Percentiles rank a stretch among this genome's conserved stretches.
Conservation (phyloP, 2,888 invertebrate species). For the Lithophane socia region DNA sequence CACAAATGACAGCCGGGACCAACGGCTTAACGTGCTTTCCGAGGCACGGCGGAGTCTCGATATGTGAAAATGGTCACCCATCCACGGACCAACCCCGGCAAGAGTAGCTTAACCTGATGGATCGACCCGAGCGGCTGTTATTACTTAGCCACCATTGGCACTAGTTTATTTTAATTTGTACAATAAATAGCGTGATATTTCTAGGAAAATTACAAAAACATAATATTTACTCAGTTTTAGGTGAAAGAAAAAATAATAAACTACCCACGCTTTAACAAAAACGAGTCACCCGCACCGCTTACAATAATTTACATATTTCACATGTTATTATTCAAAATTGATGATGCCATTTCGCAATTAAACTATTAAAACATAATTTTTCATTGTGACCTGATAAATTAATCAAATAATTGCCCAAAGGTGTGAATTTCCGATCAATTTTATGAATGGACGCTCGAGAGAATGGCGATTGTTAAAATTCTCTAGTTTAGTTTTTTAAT, state of each 20-base stretch:
- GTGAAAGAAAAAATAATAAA: background rate
- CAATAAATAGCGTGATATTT: background rate
- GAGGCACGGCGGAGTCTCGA: no score
- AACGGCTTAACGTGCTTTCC: no score
- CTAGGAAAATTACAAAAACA: background rate
- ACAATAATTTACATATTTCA: constrained; percentile 48
- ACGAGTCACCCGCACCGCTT: constrained; percentile 43
- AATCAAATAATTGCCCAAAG: constrained; percentile 60
- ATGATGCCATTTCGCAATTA: constrained; percentile 57
- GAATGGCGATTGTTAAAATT: constrained; percentile 49
- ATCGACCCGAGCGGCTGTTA: no score
- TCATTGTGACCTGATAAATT: constrained; percentile 60
- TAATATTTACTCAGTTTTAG: constrained; percentile 1
- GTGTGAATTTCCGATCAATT: constrained; percentile 65
- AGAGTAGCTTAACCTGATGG: no score
- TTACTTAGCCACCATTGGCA: no score
- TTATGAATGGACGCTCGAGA: constrained; percentile 54
- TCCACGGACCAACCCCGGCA: no score
- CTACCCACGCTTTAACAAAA: constrained; percentile 39
- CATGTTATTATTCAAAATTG: constrained; percentile 55
- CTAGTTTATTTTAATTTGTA: no score
- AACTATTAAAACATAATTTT: constrained; percentile 59
- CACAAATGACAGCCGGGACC: no score
- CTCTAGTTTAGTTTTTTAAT: constrained; percentile 42
- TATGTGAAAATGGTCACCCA: no score